phyloP scores from a whole-genome alignment of 2,113 vertebrate species.

The Anser brachyrhynchus region DNA sequence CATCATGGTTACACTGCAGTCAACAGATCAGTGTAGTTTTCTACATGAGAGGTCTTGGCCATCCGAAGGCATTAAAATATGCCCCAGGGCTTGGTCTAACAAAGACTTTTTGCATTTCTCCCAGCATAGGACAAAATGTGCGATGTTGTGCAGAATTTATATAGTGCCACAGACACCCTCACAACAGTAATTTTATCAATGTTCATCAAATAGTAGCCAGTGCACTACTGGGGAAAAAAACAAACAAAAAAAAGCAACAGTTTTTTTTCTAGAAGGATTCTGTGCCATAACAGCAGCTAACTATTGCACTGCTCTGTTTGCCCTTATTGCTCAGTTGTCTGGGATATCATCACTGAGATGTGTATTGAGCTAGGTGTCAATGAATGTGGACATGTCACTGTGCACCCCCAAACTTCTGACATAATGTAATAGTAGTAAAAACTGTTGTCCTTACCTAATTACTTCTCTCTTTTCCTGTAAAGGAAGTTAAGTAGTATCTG shows the following conservation, averaged over 20 bases:
- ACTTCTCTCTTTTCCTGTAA: background rate
- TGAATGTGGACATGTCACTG: background rate
- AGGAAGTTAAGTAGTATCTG: background rate
- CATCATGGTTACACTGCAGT: accelerated
- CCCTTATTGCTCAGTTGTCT: background rate
- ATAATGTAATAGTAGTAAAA: background rate
- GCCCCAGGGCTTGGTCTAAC: background rate
- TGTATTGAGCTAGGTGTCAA: background rate
- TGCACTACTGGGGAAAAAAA: background rate
- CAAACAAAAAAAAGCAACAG: background rate
- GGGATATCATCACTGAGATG: background rate
- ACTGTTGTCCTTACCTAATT: background rate
- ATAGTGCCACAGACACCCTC: background rate
- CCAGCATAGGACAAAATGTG: background rate
- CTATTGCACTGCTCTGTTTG: background rate
- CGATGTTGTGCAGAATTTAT: background rate
- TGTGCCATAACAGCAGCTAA: background rate
- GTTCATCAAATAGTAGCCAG: background rate
- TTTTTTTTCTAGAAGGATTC: background rate
- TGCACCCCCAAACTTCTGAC: background rate
- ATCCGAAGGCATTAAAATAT: background rate
- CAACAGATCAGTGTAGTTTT: background rate
- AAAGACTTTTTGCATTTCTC: background rate
- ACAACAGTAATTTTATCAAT: background rate
- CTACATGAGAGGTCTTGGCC: background rate